phyloP scores from a whole-genome alignment of 2,888 invertebrate genomes.

The Halictus quadricinctus region DNA sequence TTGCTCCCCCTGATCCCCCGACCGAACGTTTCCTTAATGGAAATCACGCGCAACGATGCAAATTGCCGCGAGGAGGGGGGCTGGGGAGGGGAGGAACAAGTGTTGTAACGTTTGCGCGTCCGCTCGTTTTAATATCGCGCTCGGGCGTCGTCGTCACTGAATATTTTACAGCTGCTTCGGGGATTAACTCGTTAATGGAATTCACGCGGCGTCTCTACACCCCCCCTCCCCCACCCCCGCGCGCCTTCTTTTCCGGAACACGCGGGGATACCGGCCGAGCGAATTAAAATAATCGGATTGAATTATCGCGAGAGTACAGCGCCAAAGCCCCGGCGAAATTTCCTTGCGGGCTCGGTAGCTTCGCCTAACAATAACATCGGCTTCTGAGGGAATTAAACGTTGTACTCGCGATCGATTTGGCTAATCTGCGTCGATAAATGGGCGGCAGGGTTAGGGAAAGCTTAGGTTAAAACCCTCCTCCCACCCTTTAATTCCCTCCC shows the following conservation, averaged over 20 bases:
- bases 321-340: background rate
- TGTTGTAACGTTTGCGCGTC: background rate
- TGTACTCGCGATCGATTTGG: conserved; percentile 33
- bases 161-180: conserved; percentile 3
- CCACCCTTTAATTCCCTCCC: background rate
- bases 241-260: background rate
- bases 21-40: background rate
- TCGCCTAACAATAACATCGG: conserved; percentile 33
- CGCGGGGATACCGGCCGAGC: background rate
- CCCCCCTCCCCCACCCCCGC: background rate
- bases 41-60: conserved; percentile 6
- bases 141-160: background rate
- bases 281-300: conserved; percentile 31
- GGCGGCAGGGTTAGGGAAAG: background rate
- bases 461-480: conserved; percentile 21
- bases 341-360: background rate
- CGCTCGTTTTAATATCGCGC: background rate
- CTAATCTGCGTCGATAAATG: conserved; percentile 43
- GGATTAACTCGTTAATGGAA: conserved; percentile 3
- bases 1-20: background rate
- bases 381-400: conserved; percentile 28
- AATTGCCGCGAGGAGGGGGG: background rate
- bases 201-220: background rate
- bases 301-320: background rate
- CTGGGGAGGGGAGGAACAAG: background rate